Evolutionary conservation across 2,113 vertebrate genomes (phyloP).

Genomic region (Gadus macrocephalus): DNA sequence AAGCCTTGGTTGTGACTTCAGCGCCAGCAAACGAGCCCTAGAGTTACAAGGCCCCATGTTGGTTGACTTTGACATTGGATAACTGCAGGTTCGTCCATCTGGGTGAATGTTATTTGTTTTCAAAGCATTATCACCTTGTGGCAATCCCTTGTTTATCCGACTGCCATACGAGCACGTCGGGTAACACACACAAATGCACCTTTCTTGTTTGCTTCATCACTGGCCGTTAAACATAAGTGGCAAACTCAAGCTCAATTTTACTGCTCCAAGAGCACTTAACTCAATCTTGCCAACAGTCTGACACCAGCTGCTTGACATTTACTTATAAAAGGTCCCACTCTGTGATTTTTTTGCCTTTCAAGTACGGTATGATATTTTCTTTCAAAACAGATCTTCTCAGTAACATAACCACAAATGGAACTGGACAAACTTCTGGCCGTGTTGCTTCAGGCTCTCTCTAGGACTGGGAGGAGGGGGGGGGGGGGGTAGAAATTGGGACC

Average conservation of each 20-base stretch:
- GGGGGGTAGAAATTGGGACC: too few species aligned
- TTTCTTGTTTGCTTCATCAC: conserved; percentile 22
- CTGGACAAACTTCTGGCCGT: too few species aligned
- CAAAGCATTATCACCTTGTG: neutral
- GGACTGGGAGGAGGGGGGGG: too few species aligned
- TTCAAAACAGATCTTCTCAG: too few species aligned
- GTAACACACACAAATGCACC: neutral
- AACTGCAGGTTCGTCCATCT: neutral
- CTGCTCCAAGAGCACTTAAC: conserved; percentile 22
- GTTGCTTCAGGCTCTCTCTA: too few species aligned
- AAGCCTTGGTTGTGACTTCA: conserved; percentile 7
- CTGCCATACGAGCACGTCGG: neutral
- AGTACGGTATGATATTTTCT: too few species aligned
- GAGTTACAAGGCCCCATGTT: neutral
- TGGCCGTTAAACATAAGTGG: too few species aligned
- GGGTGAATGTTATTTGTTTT: conserved; percentile 1
- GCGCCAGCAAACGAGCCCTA: neutral
- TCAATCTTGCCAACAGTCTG: neutral
- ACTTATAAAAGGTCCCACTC: too few species aligned
- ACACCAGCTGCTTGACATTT: neutral
- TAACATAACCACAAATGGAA: too few species aligned
- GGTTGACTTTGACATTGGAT: conserved; percentile 6
- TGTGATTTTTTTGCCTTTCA: too few species aligned
- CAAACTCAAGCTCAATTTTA: conserved; percentile 10
- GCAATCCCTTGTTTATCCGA: neutral